Conservation (phyloP, 2,888 invertebrate species). For the Acrobasis suavella region DNA sequence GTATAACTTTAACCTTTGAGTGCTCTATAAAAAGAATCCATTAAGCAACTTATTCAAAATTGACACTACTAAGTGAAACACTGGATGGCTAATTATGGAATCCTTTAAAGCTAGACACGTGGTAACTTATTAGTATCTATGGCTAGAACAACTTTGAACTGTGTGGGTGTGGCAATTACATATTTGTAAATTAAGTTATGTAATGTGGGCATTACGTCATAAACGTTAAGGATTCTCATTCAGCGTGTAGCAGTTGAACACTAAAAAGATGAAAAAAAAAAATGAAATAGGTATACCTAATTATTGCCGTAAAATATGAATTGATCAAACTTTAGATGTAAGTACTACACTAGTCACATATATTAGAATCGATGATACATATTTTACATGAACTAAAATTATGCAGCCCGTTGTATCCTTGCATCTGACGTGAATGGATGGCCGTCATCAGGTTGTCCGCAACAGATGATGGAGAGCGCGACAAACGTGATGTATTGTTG, state of each 20-base stretch:
- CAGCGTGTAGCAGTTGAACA: too few relatives aligned
- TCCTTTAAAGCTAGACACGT: neutral
- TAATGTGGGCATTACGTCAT: too few relatives aligned
- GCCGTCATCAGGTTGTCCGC: constrained; percentile 33
- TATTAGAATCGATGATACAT: too few relatives aligned
- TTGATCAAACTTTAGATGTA: too few relatives aligned
- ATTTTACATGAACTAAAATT: neutral
- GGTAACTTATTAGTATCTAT: too few relatives aligned
- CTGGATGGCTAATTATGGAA: neutral
- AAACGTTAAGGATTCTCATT: too few relatives aligned
- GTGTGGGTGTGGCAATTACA: too few relatives aligned
- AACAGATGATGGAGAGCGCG: constrained; percentile 46
- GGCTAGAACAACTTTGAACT: neutral
- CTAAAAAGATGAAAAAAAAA: too few relatives aligned
- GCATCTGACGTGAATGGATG: constrained; percentile 35
- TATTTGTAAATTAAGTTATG: too few relatives aligned
- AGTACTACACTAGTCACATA: too few relatives aligned
- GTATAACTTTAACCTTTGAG: neutral
- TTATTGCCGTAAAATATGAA: too few relatives aligned
- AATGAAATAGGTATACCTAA: too few relatives aligned
- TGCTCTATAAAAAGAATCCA: constrained; percentile 1
- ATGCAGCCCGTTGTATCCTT: neutral
- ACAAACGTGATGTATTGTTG: constrained; percentile 48
- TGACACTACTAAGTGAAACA: neutral
- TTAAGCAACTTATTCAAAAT: neutral